Percentiles rank a stretch among this genome's conserved stretches.
Conservation (phyloP, 2,888 invertebrate species). For the Acanthosepion pharaonis region DNA sequence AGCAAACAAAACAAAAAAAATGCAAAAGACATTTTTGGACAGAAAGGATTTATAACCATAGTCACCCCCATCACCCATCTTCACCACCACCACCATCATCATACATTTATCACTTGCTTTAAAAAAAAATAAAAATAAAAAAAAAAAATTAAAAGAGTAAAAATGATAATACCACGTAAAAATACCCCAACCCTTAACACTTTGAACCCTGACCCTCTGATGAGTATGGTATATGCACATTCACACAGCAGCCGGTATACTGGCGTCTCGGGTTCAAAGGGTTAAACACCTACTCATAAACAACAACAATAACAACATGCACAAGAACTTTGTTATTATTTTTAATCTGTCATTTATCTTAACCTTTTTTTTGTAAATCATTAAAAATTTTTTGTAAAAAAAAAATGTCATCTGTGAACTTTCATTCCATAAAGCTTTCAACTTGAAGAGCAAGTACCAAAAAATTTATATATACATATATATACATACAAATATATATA, state of each 20-base stretch:
- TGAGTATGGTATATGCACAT: too few relatives aligned
- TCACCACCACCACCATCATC: slow-evolving; percentile 33
- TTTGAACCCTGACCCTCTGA: too few relatives aligned
- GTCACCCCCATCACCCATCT: not conserved
- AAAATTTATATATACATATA: not conserved
- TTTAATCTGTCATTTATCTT: not conserved
- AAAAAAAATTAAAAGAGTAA: not conserved
- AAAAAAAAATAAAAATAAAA: not conserved
- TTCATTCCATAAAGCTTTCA: slow-evolving; percentile 33
- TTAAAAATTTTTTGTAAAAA: not conserved
- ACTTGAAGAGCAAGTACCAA: slow-evolving; percentile 33
- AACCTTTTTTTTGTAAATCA: not conserved
- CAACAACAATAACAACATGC: not conserved
- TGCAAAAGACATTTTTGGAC: not conserved
- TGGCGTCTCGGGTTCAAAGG: too few relatives aligned
- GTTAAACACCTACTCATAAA: not conserved
- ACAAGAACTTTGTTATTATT: slow-evolving; percentile 33
- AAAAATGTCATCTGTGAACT: slow-evolving; percentile 33
- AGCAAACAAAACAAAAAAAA: not conserved
- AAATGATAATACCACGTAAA: not conserved
- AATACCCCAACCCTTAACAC: not conserved
- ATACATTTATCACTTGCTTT: slow-evolving; percentile 1
- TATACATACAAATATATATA: not conserved
- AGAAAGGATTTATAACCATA: not conserved
- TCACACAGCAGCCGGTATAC: too few relatives aligned